Percentiles rank a stretch among this genome's conserved stretches.
Evolutionary conservation across 2,797 vertebrate genomes (phyloP).

Genomic region (Epinephelus awoara): DNA sequence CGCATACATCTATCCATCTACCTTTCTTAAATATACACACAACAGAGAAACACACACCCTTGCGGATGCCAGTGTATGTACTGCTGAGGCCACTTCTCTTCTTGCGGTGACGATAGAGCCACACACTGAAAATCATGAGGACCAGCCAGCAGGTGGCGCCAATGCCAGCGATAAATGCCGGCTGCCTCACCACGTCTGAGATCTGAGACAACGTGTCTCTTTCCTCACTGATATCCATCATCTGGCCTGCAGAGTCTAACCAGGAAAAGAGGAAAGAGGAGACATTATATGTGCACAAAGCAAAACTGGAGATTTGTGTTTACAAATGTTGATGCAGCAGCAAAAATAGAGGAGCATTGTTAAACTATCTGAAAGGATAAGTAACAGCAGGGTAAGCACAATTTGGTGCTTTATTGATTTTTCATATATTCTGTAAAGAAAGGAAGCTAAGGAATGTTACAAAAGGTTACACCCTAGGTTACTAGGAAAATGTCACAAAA

Average conservation of each 20-base stretch:
- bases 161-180: constrained; percentile 97
- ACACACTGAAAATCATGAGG: constrained; percentile 98
- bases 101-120: constrained; percentile 97
- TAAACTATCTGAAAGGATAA: background rate
- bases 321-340: background rate
- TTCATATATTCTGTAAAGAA: background rate
- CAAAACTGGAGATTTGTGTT: background rate
- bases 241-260: constrained; percentile 83
- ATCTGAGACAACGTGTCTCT: constrained; percentile 92
- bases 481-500: too few relatives aligned
- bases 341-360: background rate
- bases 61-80: constrained; percentile 96
- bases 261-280: constrained; percentile 1
- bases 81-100: constrained; percentile 94
- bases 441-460: background rate
- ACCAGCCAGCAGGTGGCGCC: constrained; percentile 97
- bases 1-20: background rate
- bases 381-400: background rate
- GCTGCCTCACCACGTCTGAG: constrained; percentile 96
- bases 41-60: constrained; percentile 85
- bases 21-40: background rate
- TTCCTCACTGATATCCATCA: constrained; percentile 78
- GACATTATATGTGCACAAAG: background rate
- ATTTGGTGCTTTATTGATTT: background rate
- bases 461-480: background rate